phyloP scores from a whole-genome alignment of 2,797 vertebrate species.

The Sparidentex hasta region DNA sequence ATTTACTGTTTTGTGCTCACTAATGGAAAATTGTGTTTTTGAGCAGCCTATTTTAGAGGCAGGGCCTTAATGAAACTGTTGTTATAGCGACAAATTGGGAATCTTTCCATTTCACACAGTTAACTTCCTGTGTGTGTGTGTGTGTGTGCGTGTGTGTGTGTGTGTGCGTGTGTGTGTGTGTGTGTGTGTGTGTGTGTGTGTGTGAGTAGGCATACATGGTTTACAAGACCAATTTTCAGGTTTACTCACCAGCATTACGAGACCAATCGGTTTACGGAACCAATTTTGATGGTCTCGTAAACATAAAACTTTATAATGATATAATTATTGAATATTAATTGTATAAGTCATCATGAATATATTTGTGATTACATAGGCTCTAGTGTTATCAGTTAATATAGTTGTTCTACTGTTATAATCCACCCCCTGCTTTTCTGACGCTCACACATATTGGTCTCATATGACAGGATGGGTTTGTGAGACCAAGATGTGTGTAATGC shows the following conservation, averaged over 20 bases:
- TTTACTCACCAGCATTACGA: no score
- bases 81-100: slow-evolving; percentile 39
- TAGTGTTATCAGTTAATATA: not conserved
- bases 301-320: no score
- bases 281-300: no score
- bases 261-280: no score
- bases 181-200: no score
- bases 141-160: slow-evolving; percentile 5
- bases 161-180: not conserved
- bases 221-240: no score
- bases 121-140: slow-evolving; percentile 7
- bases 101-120: slow-evolving; percentile 31
- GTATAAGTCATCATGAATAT: no score
- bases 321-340: no score
- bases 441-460: not conserved
- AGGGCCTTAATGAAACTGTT: slow-evolving; percentile 37
- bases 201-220: no score
- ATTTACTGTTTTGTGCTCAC: not conserved
- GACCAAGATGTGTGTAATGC: not conserved
- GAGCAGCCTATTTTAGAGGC: not conserved
- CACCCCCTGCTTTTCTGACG: not conserved
- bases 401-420: not conserved
- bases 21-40: slow-evolving; percentile 17
- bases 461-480: slow-evolving; percentile 1
- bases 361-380: not conserved